Conservation (phyloP, 1,140 invertebrate species). For the Nilaparvata lugens region DNA sequence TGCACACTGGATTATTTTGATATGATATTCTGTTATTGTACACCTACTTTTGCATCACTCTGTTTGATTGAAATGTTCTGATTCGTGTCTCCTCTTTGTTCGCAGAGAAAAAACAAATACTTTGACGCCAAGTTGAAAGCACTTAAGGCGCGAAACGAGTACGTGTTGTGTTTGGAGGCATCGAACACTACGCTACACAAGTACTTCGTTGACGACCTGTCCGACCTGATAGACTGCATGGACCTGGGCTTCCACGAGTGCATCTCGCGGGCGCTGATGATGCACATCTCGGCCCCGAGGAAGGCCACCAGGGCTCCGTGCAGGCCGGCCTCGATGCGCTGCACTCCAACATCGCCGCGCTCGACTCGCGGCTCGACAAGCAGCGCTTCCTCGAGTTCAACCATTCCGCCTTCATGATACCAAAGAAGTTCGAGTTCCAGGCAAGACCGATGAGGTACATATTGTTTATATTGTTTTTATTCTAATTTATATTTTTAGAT, state of each 20-base stretch:
- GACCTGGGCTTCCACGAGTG: conserved; percentile 86
- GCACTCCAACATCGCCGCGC: conserved; percentile 60
- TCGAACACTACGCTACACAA: conserved; percentile 94
- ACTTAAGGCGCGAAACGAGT: conserved; percentile 89
- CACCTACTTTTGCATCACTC: too few relatives aligned
- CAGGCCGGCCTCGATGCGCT: conserved; percentile 58
- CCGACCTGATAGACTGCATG: conserved; percentile 93
- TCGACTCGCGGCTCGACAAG: conserved; percentile 83
- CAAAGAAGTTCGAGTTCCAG: conserved; percentile 87
- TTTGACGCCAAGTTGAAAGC: conserved; percentile 84
- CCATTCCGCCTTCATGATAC: conserved; percentile 83
- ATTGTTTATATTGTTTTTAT: too few relatives aligned
- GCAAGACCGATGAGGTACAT: conserved; percentile 68
- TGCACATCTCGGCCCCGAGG: conserved; percentile 76
- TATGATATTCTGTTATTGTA: too few relatives aligned
- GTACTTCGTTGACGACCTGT: conserved; percentile 93
- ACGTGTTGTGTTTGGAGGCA: conserved; percentile 86
- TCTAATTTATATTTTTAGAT: too few relatives aligned
- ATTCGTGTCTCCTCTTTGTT: conserved; percentile 17
- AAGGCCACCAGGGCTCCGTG: conserved; percentile 61
- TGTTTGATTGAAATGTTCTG: too few relatives aligned
- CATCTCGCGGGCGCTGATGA: conserved; percentile 64
- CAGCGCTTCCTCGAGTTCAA: conserved; percentile 83
- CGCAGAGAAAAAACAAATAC: conserved; percentile 81
- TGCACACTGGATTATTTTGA: too few relatives aligned